Evolutionary conservation across 2,113 vertebrate species (phyloP).

Genomic region (Pachycephala philippinensis): DNA sequence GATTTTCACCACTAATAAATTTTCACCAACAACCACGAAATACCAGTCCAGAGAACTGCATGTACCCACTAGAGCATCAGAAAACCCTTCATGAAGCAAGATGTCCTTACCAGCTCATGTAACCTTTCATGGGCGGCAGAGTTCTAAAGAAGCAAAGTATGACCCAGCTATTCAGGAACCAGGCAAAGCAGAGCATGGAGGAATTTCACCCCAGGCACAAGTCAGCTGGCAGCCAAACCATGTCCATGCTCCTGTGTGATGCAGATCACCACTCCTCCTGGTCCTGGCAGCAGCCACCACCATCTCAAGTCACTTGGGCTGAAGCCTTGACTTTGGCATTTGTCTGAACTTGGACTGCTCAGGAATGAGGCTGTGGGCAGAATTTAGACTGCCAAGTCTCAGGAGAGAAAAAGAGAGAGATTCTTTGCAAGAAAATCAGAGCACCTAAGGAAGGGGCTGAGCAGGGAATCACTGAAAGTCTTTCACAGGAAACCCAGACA

Average conservation of each 20-base stretch:
- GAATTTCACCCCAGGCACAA: neutral
- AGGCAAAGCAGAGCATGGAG: neutral
- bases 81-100: neutral
- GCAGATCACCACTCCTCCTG: neutral
- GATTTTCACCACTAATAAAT: neutral
- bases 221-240: neutral
- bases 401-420: neutral
- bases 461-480: neutral
- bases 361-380: neutral
- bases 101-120: neutral
- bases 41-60: neutral
- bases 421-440: neutral
- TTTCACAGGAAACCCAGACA: neutral
- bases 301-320: rapidly evolving
- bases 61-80: neutral
- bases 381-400: neutral
- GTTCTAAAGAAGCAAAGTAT: neutral
- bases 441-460: neutral
- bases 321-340: neutral
- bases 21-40: neutral
- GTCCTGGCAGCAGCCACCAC: neutral
- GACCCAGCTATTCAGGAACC: neutral
- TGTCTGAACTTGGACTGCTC: neutral
- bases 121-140: neutral
- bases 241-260: neutral